Evolutionary conservation across 2,113 vertebrate species (phyloP).

Genomic region (Equus przewalskii): DNA sequence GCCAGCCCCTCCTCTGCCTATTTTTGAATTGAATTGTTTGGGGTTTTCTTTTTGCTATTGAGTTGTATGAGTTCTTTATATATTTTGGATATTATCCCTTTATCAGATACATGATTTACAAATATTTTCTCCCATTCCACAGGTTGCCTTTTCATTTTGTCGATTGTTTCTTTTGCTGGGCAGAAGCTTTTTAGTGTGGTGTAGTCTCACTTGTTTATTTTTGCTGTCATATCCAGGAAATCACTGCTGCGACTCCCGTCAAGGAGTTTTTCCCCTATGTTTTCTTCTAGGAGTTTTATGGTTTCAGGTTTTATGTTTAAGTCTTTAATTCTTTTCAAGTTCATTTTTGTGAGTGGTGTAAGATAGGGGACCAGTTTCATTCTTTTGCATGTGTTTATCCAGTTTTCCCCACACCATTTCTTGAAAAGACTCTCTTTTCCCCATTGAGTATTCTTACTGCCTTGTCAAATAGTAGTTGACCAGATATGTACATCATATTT

Average conservation of each 20-base stretch:
- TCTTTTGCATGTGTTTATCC: neutral
- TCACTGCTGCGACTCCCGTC: no score
- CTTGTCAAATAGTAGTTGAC: neutral
- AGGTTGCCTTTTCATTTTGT: neutral
- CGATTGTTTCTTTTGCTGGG: neutral
- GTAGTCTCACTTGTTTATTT: no score
- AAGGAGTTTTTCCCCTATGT: no score
- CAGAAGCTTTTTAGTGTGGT: neutral
- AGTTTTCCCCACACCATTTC: neutral
- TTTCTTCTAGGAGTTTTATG: no score
- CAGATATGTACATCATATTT: no score
- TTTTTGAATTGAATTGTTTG: neutral
- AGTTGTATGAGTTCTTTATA: neutral
- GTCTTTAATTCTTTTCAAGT: no score
- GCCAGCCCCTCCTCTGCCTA: no score
- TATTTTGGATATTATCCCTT: neutral
- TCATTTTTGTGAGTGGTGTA: no score
- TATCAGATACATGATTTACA: neutral
- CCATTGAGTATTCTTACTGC: neutral
- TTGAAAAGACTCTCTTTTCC: neutral
- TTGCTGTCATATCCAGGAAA: no score
- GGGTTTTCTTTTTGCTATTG: neutral
- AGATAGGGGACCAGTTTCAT: neutral
- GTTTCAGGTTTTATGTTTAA: no score
- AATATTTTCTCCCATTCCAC: neutral